Conservation (phyloP, 1,140 invertebrate genomes). For the Drosophila bifasciata region DNA sequence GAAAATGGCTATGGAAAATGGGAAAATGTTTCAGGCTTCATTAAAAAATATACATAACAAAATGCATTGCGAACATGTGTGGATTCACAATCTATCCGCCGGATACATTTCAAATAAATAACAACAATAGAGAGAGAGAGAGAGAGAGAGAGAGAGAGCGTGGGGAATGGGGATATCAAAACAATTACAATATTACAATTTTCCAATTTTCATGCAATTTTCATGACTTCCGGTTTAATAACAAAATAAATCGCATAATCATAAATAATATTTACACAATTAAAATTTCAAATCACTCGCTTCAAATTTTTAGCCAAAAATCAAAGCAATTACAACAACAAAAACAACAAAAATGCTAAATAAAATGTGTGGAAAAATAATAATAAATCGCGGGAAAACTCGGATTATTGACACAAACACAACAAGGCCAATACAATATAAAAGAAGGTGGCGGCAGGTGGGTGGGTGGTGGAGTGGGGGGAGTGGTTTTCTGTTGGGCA, state of each 20-base stretch:
- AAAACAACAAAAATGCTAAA: constrained; percentile 66
- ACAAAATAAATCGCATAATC: constrained; percentile 84
- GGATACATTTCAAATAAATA: constrained; percentile 81
- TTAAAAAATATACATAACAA: constrained; percentile 73
- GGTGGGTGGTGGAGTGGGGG: not conserved
- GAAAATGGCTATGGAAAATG: constrained; percentile 46
- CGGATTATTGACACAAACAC: constrained; percentile 79
- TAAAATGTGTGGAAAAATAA: constrained; percentile 73
- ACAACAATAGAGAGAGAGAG: constrained; percentile 60
- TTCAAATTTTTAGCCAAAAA: constrained; percentile 75
- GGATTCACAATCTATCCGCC: constrained; percentile 67
- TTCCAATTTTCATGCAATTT: constrained; percentile 61
- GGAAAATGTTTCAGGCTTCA: constrained; percentile 79
- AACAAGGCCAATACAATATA: constrained; percentile 71
- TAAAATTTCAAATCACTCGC: constrained; percentile 81
- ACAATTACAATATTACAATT: constrained; percentile 75
- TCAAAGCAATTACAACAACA: constrained; percentile 74
- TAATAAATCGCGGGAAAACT: constrained; percentile 50
- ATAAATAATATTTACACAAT: constrained; percentile 80
- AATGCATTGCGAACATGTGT: constrained; percentile 27
- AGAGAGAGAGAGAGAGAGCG: too few species aligned
- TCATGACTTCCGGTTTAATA: constrained; percentile 83
- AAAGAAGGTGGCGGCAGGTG: constrained; percentile 32
- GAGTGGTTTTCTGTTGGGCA: not conserved
- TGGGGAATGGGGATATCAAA: constrained; percentile 49